Evolutionary conservation across 1,140 invertebrate genomes (phyloP), one percentile per base, ranked within the genome.

Genomic region (Nasonia vitripennis): DNA sequence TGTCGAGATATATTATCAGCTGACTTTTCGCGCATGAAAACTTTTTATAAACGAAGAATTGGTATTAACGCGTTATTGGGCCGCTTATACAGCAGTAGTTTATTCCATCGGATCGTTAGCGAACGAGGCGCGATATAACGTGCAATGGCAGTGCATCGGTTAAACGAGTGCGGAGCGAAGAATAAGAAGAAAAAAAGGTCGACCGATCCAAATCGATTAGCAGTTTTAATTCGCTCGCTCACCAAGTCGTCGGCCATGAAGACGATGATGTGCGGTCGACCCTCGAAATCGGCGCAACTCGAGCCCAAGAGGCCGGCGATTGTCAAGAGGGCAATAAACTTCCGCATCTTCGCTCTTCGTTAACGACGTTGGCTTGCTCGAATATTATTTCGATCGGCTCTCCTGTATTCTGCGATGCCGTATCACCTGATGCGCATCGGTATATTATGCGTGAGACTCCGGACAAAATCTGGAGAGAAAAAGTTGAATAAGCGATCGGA

Each of bases 201-300:
- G 14, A 45, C 20, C 6, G 17, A 14, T 20, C 12, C 67, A 23
- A 27, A 48, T 81, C 37, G 41, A 81, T 51, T 62, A 34, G 11
- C 23, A 31, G 23, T 71, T 12, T 37, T 6, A 27, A 41, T 68
- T 81, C 31, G 67, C 93, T 81, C 31, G 37, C 93, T 91, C 91
- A 95, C 95, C 94, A 95, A 92, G 91, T 95, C 95, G 89, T 95
- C 95, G 0, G 94, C 95, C 93, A 95, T 93, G 41, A 95, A 94
- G 84, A 95, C 93, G 11, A 95, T 92, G 71, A 95, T 94, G 84
- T 95, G 93, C 3, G 94, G 94, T 84, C 87, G 91, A 34, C 87
- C 84, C 81, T 91, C 88, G 71, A 92, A 92, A 20, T 91, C 87
- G 14, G 88, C 87, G 41, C 86, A 77, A 0, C 77, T 70, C 31